Conservation (phyloP, 2,113 vertebrate species). For the Barnardius zonarius region DNA sequence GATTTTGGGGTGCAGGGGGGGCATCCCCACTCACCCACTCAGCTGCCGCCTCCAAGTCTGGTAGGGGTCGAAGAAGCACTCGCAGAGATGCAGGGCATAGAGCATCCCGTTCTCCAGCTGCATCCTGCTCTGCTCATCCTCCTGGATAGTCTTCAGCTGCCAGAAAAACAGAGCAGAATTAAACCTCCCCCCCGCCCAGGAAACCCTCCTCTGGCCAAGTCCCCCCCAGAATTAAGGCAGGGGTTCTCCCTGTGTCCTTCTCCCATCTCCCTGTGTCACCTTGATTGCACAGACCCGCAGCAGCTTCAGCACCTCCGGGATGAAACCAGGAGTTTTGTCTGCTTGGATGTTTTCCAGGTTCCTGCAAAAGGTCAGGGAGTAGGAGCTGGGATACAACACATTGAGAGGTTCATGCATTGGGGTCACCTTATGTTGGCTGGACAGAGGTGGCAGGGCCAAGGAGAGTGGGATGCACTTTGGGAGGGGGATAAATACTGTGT, state of each 20-base stretch:
- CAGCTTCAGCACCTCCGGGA: constrained; percentile 82
- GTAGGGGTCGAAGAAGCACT: constrained; percentile 93
- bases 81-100: constrained; percentile 86
- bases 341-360: constrained; percentile 7
- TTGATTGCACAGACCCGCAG: constrained; percentile 76
- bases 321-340: constrained; percentile 81
- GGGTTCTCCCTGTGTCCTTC: neutral
- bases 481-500: neutral
- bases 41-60: constrained; percentile 91
- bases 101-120: constrained; percentile 78
- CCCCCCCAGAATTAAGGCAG: no score
- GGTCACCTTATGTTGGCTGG: no score
- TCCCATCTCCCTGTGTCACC: constrained; percentile 63
- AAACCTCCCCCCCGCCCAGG: neutral
- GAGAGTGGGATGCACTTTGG: neutral
- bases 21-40: constrained; percentile 78
- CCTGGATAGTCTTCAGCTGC: constrained; percentile 76
- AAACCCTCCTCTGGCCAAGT: neutral
- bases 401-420: neutral
- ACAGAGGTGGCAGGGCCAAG: no score
- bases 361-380: neutral
- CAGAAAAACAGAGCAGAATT: neutral
- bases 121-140: neutral
- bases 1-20: neutral
- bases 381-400: neutral